Conservation (phyloP, 37 sponge, comb jelly and placozoan species). For the Eunapius fragilis region DNA sequence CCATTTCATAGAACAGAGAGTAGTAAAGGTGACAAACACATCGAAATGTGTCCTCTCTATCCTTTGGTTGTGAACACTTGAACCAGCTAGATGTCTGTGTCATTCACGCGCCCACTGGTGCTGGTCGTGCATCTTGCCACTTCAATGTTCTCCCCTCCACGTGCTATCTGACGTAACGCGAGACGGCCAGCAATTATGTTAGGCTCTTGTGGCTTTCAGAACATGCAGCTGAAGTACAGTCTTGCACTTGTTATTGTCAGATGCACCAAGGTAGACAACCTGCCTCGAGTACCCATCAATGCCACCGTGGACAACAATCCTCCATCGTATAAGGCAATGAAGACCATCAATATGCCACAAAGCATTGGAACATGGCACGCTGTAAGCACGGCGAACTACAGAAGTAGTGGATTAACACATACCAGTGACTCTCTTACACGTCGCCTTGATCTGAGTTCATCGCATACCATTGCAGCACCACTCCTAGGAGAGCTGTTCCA, state of each 20-base stretch:
- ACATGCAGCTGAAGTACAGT: too few relatives aligned
- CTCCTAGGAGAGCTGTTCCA: too few relatives aligned
- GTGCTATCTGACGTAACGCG: conserved; percentile 18
- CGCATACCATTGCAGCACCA: too few relatives aligned
- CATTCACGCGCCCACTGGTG: too few relatives aligned
- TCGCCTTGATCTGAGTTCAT: too few relatives aligned
- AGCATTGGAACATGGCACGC: conserved; percentile 14
- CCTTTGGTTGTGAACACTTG: conserved; percentile 23
- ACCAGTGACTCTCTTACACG: too few relatives aligned
- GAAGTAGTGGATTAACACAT: too few relatives aligned
- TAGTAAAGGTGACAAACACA: conserved; percentile 33
- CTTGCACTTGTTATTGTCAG: conserved; percentile 13
- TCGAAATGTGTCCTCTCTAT: conserved; percentile 21
- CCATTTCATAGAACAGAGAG: conserved; percentile 40
- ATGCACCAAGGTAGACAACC: conserved; percentile 20
- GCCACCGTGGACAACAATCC: conserved; percentile 28
- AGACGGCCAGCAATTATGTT: conserved; percentile 35
- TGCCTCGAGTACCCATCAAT: conserved; percentile 8
- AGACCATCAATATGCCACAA: conserved; percentile 38
- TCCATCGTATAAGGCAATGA: conserved; percentile 22
- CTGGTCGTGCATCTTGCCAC: too few relatives aligned
- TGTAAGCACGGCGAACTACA: conserved; percentile 18
- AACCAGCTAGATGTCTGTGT: conserved; percentile 25
- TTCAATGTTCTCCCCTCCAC: conserved; percentile 31
- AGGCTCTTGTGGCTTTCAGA: neutral